Percentiles rank a stretch among this genome's conserved stretches.
phyloP scores from a whole-genome alignment of 2,113 vertebrate genomes.

The Mormyrus lacerda region DNA sequence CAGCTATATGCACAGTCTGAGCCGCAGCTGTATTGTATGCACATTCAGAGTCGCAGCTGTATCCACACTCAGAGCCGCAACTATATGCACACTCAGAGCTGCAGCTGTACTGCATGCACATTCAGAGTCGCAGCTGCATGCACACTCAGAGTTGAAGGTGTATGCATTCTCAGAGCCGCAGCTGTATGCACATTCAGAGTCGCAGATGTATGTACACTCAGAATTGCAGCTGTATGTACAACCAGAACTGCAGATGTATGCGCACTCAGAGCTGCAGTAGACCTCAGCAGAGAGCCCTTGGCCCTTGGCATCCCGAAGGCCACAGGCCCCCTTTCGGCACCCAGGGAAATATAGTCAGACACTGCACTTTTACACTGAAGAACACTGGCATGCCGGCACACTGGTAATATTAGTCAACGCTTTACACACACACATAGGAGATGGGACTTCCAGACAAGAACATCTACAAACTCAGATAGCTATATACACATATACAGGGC shows the following conservation, averaged over 20 bases:
- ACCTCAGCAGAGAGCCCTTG: not conserved
- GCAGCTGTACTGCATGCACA: not conserved
- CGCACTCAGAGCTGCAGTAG: conserved; percentile 16
- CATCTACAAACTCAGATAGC: conserved; percentile 30
- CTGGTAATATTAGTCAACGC: conserved; percentile 28
- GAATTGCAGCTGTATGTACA: too few species aligned
- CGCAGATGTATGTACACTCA: not conserved
- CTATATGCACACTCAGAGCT: too few species aligned
- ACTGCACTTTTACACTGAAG: conserved; percentile 23
- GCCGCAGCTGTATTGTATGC: not conserved
- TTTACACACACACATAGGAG: conserved; percentile 26
- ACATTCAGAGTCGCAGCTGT: not conserved
- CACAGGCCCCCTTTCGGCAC: conserved; percentile 2
- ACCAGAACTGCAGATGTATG: not conserved
- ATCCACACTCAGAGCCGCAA: not conserved
- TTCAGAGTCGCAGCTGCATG: not conserved
- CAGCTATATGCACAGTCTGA: not conserved
- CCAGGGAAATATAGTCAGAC: conserved; percentile 26
- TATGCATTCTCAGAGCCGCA: too few species aligned
- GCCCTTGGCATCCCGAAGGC: conserved; percentile 18
- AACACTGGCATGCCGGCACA: conserved; percentile 22
- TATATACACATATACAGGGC: conserved; percentile 33
- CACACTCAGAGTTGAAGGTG: too few species aligned
- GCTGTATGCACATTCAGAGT: too few species aligned
- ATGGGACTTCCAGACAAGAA: conserved; percentile 30